These are phyloP conservation scores for Colostygia pectinataria DNA, from an alignment of 2,888 invertebrate genomes.

Conservation along the genomic window DNA sequence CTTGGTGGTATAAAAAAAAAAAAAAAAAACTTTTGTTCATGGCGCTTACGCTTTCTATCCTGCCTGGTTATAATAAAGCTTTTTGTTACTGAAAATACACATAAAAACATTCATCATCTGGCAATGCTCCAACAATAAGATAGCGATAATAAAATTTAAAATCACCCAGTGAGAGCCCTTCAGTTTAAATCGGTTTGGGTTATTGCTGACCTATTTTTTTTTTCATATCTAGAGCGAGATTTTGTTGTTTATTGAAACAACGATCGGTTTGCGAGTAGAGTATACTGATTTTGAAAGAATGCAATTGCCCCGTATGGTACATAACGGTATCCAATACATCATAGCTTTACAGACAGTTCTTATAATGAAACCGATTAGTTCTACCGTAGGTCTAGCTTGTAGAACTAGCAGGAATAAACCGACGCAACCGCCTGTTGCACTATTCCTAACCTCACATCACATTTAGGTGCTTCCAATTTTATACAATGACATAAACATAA, in stretches of 20 bases:
- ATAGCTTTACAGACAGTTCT: slow-evolving; percentile 31
- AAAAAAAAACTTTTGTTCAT: slow-evolving; percentile 39
- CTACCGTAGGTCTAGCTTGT: no score
- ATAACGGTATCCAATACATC: slow-evolving; percentile 63
- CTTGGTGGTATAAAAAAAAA: no score
- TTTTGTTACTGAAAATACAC: slow-evolving; percentile 23
- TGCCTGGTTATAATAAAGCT: slow-evolving; percentile 28
- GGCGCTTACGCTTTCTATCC: slow-evolving; percentile 13
- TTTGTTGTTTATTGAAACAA: slow-evolving; percentile 24
- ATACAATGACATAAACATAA: slow-evolving; percentile 33
- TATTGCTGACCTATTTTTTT: slow-evolving; percentile 56
- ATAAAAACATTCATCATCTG: slow-evolving; percentile 43
- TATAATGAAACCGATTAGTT: slow-evolving; percentile 25
- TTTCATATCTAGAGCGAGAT: slow-evolving; percentile 41
- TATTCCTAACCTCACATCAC: slow-evolving; percentile 23
- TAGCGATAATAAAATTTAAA: slow-evolving; percentile 48
- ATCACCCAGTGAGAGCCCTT: slow-evolving; percentile 58
- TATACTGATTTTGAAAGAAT: slow-evolving; percentile 25
- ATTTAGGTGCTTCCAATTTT: slow-evolving; percentile 41
- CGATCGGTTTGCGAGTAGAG: slow-evolving; percentile 21
- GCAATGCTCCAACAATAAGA: slow-evolving; percentile 49
- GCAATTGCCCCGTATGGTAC: slow-evolving; percentile 29
- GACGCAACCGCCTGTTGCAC: slow-evolving; percentile 42
- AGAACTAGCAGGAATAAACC: no score
- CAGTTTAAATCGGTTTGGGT: slow-evolving; percentile 50